Evolutionary conservation across 1,140 invertebrate genomes (phyloP), one percentile per base, ranked within the genome.

Genomic region (Trachymyrmex cornetzi): DNA sequence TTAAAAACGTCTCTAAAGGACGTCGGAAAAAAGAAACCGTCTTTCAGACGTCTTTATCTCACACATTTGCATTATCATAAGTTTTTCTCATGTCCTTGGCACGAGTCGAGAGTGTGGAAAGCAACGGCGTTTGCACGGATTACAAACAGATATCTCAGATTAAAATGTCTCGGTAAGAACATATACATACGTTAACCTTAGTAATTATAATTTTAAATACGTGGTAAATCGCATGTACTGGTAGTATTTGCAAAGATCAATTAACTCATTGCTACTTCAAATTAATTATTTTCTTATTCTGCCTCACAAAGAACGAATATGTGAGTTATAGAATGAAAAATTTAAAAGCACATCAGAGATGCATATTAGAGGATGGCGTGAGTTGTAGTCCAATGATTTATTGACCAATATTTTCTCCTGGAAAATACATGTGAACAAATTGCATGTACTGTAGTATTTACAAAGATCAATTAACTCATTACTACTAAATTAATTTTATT

Each of bases 131-230:
- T 44, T 64, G 24, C 64, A 77, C 77, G 55, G 66, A 90, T 75
- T 71, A 66, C 61, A 90, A 82, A 87, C n/a, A 27, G 55, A 64
- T 61, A 81, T 87, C 87, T 74, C 77, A 77, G 63, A 63, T 74
- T 90, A 90, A 88, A 90, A 88, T 48, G 72, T 89, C 66, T 77
- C 79, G 59, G 87, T 91, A 91, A 91, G 90, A 89, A 91, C 89
- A 89, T 89, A 91, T 85, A 81, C 72, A 24, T 85, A 50, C 66
- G 50, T 85, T 85, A 89, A 86, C 55, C 27, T 30, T 89, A 61
- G 44, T 71, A 63, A 59, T 59, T 71, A 75, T 71, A 44, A 53
- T 72, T 64, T 74, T 87, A 89, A 88, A 55, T 89, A 89, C 55
- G 19, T 57, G 64, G 22, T 71, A 71, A 86, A 77, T 72, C 64